Conservation (phyloP, 2,888 invertebrate species). For the Rugalucina vietnamica region DNA sequence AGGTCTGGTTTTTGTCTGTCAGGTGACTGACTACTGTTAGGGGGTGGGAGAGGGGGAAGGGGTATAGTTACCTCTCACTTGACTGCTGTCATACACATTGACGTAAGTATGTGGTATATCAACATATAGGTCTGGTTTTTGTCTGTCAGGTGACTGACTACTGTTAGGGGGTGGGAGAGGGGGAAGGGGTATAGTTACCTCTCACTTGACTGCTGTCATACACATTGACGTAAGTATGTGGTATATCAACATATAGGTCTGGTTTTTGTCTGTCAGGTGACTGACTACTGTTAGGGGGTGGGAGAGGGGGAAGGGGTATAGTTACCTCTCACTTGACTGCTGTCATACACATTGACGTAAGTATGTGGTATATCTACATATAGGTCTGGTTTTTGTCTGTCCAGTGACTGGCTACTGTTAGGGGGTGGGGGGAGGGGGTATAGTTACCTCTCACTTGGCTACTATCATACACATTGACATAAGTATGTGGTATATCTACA, state of each 20-base stretch:
- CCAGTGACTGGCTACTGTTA: constrained; percentile 12
- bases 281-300: not conserved
- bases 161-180: not conserved
- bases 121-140: constrained; percentile 54
- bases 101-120: constrained; percentile 74
- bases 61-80: constrained; percentile 51
- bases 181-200: constrained; percentile 31
- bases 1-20: constrained; percentile 41
- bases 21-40: constrained; percentile 7
- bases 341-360: constrained; percentile 73
- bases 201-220: constrained; percentile 63
- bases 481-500: constrained; percentile 71
- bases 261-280: constrained; percentile 33
- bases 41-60: constrained; percentile 8
- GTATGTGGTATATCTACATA: constrained; percentile 71
- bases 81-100: constrained; percentile 69
- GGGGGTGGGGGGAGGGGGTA: not conserved
- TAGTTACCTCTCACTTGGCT: constrained; percentile 52
- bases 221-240: constrained; percentile 76
- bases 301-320: not conserved
- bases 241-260: constrained; percentile 63
- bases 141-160: constrained; percentile 9
- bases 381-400: constrained; percentile 40
- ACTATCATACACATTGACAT: constrained; percentile 72
- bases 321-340: constrained; percentile 57